A percentile compares a stretch with the other conserved stretches of the same genome.
phyloP scores from a whole-genome alignment of 2,888 invertebrate species.

The Hemistola chrysoprasaria region DNA sequence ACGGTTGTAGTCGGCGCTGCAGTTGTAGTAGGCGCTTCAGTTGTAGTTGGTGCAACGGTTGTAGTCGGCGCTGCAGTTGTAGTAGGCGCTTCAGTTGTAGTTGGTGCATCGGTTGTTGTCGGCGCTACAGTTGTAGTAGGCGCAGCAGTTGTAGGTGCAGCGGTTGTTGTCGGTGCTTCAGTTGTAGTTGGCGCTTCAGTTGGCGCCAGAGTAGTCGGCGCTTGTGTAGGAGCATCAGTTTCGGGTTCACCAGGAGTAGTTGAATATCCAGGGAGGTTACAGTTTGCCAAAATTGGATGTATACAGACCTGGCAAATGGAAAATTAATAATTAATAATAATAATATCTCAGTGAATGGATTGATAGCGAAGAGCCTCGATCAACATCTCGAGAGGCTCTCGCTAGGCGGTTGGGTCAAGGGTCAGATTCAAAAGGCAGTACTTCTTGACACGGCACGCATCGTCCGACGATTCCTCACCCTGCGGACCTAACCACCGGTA shows the following conservation, averaged over 20 bases:
- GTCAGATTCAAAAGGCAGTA: too few relatives aligned
- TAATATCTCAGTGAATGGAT: too few relatives aligned
- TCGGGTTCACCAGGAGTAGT: conserved; percentile 9
- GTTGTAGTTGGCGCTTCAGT: conserved; percentile 2
- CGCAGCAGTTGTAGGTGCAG: conserved; percentile 7
- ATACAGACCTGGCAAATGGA: conserved; percentile 44
- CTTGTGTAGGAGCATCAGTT: conserved; percentile 6
- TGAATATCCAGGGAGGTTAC: conserved; percentile 38
- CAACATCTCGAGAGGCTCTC: too few relatives aligned
- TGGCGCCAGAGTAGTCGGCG: conserved; percentile 1
- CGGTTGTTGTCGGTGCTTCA: conserved; percentile 10
- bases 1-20: conserved; percentile 6
- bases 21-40: background rate
- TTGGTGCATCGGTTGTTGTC: conserved; percentile 6
- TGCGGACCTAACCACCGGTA: too few relatives aligned
- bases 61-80: conserved; percentile 13
- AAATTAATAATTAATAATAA: background rate
- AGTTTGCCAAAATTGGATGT: conserved; percentile 40
- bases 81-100: too few relatives aligned
- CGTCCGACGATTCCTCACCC: too few relatives aligned
- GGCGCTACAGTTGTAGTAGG: conserved; percentile 9
- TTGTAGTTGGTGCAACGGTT: background rate
- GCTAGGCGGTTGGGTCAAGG: too few relatives aligned
- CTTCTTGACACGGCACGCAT: too few relatives aligned
- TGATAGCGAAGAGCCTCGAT: too few relatives aligned